Evolutionary conservation across 2,888 invertebrate genomes (phyloP).

Genomic region (Eupithecia subfuscata): DNA sequence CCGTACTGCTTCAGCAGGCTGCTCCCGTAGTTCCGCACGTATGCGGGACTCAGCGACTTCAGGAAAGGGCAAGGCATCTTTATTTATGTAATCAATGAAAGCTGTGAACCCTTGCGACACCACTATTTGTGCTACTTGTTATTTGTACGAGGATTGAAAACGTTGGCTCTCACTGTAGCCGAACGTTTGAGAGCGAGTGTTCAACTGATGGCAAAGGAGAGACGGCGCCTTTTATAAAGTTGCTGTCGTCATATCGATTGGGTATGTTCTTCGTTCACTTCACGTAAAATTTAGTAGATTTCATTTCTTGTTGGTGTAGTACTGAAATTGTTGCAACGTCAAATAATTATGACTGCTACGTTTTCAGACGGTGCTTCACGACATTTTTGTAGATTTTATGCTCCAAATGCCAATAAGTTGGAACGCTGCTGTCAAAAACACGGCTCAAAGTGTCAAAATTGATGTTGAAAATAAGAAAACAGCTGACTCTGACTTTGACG

Average conservation of each 20-base stretch:
- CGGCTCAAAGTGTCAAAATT: not conserved
- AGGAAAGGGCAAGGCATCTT: slow-evolving; percentile 96
- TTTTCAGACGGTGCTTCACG: not conserved
- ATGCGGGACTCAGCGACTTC: slow-evolving; percentile 90
- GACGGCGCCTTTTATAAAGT: slow-evolving; percentile 77
- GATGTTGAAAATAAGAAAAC: not conserved
- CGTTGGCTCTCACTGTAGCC: slow-evolving; percentile 84
- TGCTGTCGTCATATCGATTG: slow-evolving; percentile 80
- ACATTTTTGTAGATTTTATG: slow-evolving; percentile 17
- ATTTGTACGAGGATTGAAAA: slow-evolving; percentile 53
- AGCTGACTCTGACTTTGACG: not conserved
- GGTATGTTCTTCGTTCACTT: slow-evolving; percentile 62
- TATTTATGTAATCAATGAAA: slow-evolving; percentile 78
- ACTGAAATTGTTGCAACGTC: slow-evolving; percentile 53
- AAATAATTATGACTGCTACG: slow-evolving; percentile 36
- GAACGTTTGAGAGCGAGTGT: slow-evolving; percentile 71
- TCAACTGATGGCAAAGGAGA: slow-evolving; percentile 69
- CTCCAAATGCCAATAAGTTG: slow-evolving; percentile 16
- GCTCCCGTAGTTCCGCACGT: slow-evolving; percentile 92
- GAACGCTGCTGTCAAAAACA: slow-evolving; percentile 23
- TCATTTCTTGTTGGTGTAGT: slow-evolving; percentile 51
- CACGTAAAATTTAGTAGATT: slow-evolving; percentile 69
- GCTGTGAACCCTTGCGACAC: slow-evolving; percentile 62
- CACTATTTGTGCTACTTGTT: slow-evolving; percentile 50
- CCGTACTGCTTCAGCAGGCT: slow-evolving; percentile 91